phyloP scores from a whole-genome alignment of 1,140 invertebrate species.

The Caenorhabditis inopinata region DNA sequence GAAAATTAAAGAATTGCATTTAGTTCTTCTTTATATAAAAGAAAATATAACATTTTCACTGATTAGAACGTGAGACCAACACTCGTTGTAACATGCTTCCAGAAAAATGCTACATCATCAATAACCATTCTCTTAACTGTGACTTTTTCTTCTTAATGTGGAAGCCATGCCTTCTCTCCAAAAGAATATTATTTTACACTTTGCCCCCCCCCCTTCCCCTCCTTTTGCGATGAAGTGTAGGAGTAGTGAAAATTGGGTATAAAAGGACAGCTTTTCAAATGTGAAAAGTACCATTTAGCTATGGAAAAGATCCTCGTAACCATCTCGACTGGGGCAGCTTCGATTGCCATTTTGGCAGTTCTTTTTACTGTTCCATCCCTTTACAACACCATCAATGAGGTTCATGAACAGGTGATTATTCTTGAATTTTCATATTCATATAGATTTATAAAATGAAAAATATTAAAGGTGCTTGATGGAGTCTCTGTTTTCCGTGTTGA shows the following conservation, averaged over 20 bases:
- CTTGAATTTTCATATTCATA: too few species aligned
- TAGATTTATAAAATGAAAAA: not conserved
- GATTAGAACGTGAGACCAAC: too few species aligned
- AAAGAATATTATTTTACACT: constrained; percentile 15
- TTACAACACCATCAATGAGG: not conserved
- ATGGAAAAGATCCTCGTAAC: constrained; percentile 18
- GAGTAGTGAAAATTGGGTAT: not conserved
- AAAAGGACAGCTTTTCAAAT: not conserved
- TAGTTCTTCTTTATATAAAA: too few species aligned
- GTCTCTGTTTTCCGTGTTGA: constrained; percentile 39
- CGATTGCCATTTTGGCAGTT: not conserved
- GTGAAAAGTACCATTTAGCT: not conserved
- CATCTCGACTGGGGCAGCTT: not conserved
- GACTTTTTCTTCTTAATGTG: not conserved
- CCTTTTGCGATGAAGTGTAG: not conserved
- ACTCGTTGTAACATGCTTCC: not conserved
- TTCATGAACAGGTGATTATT: not conserved
- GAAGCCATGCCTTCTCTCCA: not conserved
- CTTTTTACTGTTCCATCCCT: constrained; percentile 8
- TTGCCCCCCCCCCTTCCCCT: not conserved
- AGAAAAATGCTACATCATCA: not conserved
- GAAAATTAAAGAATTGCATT: too few species aligned
- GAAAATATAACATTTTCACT: too few species aligned
- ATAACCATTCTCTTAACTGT: not conserved
- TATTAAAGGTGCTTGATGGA: not conserved